A percentile compares a stretch with the other conserved stretches of the same genome.
Evolutionary conservation across 2,797 vertebrate genomes (phyloP).

Genomic region (Meriones psammophilus): DNA sequence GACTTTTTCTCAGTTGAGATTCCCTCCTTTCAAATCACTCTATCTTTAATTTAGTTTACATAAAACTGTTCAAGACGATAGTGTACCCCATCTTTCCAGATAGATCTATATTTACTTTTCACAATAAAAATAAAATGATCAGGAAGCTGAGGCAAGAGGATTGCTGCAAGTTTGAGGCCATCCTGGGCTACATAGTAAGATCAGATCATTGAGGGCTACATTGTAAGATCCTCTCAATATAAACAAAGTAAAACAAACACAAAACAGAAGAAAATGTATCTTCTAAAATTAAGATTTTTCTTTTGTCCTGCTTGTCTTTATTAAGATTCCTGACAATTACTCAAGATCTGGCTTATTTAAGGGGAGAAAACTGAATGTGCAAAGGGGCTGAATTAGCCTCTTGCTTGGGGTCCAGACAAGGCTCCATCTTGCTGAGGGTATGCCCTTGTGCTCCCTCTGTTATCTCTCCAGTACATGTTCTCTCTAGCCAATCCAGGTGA

Average conservation of each 20-base stretch:
- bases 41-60: neutral
- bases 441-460: neutral
- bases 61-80: neutral
- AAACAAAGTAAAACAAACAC: neutral
- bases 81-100: neutral
- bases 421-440: neutral
- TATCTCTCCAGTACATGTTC: neutral
- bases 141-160: neutral
- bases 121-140: conserved; percentile 10
- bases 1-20: neutral
- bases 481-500: neutral
- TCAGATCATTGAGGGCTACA: neutral
- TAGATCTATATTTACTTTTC: neutral
- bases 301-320: conserved; percentile 10
- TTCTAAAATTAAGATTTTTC: conserved; percentile 1
- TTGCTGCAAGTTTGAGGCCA: neutral
- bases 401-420: neutral
- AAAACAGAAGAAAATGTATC: conserved; percentile 1
- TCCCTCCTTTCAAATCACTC: neutral
- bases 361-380: neutral
- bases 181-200: too few relatives aligned
- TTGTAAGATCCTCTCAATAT: neutral
- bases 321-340: neutral
- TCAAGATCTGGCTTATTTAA: conserved; percentile 31
- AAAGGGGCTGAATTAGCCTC: neutral